These are phyloP conservation scores for Laticauda laticaudata DNA, from an alignment of 2,113 vertebrate genomes.

Conservation along the genomic window DNA sequence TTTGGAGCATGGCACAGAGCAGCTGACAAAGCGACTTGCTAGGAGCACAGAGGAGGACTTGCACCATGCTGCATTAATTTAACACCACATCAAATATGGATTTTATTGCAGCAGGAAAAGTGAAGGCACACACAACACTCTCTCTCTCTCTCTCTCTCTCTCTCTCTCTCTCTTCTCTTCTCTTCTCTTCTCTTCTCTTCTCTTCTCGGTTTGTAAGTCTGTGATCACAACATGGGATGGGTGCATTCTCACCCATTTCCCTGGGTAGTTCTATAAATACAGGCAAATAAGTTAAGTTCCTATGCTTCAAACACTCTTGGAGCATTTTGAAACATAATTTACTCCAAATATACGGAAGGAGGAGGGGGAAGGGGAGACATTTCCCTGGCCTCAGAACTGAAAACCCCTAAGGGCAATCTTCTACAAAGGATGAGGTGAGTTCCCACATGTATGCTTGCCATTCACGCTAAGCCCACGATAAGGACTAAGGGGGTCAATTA, in stretches of 20 bases:
- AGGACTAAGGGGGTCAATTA: neutral
- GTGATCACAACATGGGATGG: slow-evolving; percentile 28
- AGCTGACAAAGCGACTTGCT: slow-evolving; percentile 63
- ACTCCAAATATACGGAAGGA: neutral
- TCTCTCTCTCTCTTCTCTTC: neutral
- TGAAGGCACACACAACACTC: slow-evolving; percentile 63
- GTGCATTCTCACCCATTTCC: slow-evolving; percentile 37
- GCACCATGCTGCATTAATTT: slow-evolving; percentile 74
- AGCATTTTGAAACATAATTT: slow-evolving; percentile 25
- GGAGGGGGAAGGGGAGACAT: neutral
- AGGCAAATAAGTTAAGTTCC: slow-evolving; percentile 16
- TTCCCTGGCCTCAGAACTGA: neutral
- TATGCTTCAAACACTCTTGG: slow-evolving; percentile 2
- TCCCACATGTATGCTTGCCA: slow-evolving; percentile 9
- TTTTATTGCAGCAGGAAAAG: slow-evolving; percentile 77
- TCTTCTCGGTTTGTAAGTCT: neutral
- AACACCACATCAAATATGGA: slow-evolving; percentile 78
- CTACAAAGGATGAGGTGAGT: slow-evolving; percentile 19
- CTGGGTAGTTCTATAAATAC: slow-evolving; percentile 3
- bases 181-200: too few species aligned
- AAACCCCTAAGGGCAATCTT: neutral
- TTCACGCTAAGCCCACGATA: slow-evolving; percentile 28
- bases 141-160: slow-evolving; percentile 32
- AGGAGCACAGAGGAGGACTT: slow-evolving; percentile 58
- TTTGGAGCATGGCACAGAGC: slow-evolving; percentile 29